Conservation (phyloP, 92 coral and sea anemone genomes). For the Palythoa grandiflora region DNA sequence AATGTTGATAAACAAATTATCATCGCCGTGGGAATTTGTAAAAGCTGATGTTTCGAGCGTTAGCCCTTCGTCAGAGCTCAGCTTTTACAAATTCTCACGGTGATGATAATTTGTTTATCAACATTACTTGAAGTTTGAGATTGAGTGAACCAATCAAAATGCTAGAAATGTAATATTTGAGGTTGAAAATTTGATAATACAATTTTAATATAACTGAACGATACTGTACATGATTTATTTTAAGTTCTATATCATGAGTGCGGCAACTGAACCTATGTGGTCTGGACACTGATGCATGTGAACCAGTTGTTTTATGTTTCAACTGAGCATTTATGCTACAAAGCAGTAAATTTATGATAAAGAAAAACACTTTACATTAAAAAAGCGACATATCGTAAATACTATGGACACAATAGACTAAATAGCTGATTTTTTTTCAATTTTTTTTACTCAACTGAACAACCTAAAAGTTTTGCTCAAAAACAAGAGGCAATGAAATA, state of each 20-base stretch:
- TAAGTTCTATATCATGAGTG: neutral
- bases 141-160: no score
- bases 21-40: no score
- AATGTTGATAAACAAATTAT: no score
- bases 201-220: neutral
- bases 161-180: no score
- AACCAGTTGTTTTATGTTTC: conserved; percentile 8
- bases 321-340: neutral
- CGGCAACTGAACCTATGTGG: neutral
- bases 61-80: no score
- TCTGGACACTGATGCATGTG: neutral
- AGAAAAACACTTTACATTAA: neutral
- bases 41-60: no score
- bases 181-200: no score
- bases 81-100: no score
- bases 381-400: neutral
- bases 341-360: conserved; percentile 5
- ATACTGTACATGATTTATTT: neutral
- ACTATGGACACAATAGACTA: neutral
- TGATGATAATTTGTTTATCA: no score
- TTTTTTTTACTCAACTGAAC: neutral
- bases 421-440: neutral
- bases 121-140: no score
- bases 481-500: no score
- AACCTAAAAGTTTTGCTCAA: no score